Conservation (phyloP, 2,888 invertebrate species). For the Synanthedon formicaeformis region DNA sequence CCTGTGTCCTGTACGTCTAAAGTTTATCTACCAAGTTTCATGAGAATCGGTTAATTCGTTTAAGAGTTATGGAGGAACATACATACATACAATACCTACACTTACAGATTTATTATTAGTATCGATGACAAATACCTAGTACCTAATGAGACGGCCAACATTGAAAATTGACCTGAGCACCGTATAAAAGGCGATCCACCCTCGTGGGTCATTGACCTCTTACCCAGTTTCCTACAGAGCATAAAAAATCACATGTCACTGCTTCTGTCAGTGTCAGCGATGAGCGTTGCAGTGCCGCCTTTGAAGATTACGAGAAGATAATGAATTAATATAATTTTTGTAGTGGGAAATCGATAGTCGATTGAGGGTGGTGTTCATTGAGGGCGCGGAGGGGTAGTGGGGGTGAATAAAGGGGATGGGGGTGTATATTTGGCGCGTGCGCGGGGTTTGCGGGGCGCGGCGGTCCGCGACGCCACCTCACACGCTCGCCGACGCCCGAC, state of each 20-base stretch:
- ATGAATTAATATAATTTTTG: constrained; percentile 32
- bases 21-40: too few relatives aligned
- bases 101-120: too few relatives aligned
- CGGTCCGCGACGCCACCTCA: constrained; percentile 59
- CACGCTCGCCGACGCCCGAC: constrained; percentile 65
- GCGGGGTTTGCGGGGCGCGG: constrained; percentile 53
- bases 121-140: too few relatives aligned
- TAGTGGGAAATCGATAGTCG: constrained; percentile 59
- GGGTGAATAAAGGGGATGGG: constrained; percentile 11
- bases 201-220: neutral
- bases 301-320: constrained; percentile 10
- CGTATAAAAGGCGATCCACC: neutral
- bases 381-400: constrained; percentile 36
- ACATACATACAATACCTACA: too few relatives aligned
- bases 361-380: constrained; percentile 58
- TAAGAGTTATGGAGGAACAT: too few relatives aligned
- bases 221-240: neutral
- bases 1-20: too few relatives aligned
- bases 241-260: neutral
- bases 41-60: too few relatives aligned
- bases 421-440: constrained; percentile 37
- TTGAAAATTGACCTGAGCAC: too few relatives aligned
- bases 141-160: too few relatives aligned
- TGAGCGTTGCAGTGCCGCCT: neutral
- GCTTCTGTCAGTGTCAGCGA: neutral